Conservation (phyloP, 1,140 invertebrate species). For the Cephus cinctus region DNA sequence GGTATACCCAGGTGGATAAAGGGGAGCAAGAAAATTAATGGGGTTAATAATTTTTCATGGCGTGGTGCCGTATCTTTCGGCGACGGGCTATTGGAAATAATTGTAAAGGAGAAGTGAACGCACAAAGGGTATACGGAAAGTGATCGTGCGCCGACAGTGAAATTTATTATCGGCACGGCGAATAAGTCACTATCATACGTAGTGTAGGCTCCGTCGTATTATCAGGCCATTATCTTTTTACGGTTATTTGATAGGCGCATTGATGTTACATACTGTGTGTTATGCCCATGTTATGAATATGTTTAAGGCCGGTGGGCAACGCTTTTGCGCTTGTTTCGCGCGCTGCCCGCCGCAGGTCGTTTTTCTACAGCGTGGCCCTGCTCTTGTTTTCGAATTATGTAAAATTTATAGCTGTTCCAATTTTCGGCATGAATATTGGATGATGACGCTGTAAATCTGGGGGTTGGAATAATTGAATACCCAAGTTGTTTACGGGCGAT, state of each 20-base stretch:
- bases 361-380: no score
- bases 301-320: not conserved
- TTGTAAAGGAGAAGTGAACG: no score
- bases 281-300: not conserved
- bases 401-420: slow-evolving; percentile 9
- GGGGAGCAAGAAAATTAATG: no score
- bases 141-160: no score
- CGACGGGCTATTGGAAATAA: no score
- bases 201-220: not conserved
- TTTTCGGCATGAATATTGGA: slow-evolving; percentile 10
- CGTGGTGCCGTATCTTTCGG: no score
- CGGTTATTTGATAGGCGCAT: not conserved
- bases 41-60: no score
- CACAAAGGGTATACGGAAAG: no score
- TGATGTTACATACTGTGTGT: no score
- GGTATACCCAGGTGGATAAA: no score
- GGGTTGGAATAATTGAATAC: slow-evolving; percentile 4
- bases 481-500: slow-evolving; percentile 8
- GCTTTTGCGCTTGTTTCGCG: not conserved
- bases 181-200: no score
- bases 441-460: slow-evolving; percentile 7
- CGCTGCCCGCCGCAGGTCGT: not conserved
- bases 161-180: no score
- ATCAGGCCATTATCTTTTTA: not conserved
- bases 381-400: slow-evolving; percentile 5